Percentiles rank a stretch among this genome's conserved stretches.
Conservation (phyloP, 1,140 invertebrate genomes). For the Pseudomyrmex concolor region DNA sequence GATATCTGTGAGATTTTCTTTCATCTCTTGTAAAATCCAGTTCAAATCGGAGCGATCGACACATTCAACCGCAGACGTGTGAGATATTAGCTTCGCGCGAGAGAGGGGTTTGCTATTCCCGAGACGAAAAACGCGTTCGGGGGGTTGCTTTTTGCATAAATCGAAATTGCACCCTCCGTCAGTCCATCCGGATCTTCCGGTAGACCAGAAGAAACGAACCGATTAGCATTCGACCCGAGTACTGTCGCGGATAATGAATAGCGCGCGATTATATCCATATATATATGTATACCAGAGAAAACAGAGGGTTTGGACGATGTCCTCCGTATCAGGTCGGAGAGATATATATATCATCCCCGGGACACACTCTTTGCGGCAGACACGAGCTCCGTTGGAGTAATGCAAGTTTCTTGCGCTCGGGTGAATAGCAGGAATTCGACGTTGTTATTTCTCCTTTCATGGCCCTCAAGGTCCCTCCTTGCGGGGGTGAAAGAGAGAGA, state of each 20-base stretch:
- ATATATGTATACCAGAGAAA: constrained; percentile 22
- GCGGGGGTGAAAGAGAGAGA: constrained; percentile 15
- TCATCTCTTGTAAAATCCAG: neutral
- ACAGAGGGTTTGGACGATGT: constrained; percentile 16
- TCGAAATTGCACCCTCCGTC: constrained; percentile 39
- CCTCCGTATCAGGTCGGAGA: constrained; percentile 36
- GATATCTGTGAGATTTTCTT: neutral
- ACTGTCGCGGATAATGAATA: constrained; percentile 60
- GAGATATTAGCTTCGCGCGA: constrained; percentile 13
- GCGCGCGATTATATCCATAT: constrained; percentile 49
- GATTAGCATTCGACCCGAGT: constrained; percentile 59
- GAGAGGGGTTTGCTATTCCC: neutral
- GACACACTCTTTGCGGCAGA: constrained; percentile 33
- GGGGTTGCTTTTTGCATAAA: constrained; percentile 51
- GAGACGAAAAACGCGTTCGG: constrained; percentile 9
- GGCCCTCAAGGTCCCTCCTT: constrained; percentile 9
- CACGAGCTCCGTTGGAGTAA: constrained; percentile 27
- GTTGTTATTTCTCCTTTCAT: constrained; percentile 67
- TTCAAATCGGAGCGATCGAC: constrained; percentile 13
- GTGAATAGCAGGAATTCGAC: constrained; percentile 67
- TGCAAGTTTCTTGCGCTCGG: constrained; percentile 59
- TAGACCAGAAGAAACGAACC: constrained; percentile 35
- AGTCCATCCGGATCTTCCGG: constrained; percentile 24
- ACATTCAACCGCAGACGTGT: neutral
- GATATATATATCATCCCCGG: constrained; percentile 48